phyloP scores from a whole-genome alignment of 2,888 invertebrate genomes.

The Diaphora mendica region DNA sequence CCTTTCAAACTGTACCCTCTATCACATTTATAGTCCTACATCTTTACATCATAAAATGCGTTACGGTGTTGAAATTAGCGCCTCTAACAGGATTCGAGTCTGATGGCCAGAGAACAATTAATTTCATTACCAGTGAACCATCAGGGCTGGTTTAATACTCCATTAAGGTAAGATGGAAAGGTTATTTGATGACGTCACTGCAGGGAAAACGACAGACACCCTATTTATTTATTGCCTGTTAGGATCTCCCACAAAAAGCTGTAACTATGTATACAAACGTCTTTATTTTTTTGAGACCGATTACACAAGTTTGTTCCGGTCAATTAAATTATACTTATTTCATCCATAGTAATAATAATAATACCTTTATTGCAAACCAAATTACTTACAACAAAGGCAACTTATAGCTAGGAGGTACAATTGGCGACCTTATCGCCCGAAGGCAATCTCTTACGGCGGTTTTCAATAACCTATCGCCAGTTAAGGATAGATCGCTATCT shows the following conservation, averaged over 20 bases:
- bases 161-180: slow-evolving; percentile 15
- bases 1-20: slow-evolving; percentile 41
- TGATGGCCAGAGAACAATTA: slow-evolving; percentile 60
- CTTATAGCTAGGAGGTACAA: too few species aligned
- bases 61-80: slow-evolving; percentile 72
- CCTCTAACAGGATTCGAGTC: slow-evolving; percentile 64
- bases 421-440: too few species aligned
- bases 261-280: neutral
- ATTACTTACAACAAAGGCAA: too few species aligned
- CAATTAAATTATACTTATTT: too few species aligned
- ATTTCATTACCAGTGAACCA: slow-evolving; percentile 62
- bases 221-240: neutral
- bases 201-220: neutral
- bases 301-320: neutral
- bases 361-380: too few species aligned
- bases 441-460: too few species aligned
- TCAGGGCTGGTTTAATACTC: slow-evolving; percentile 35
- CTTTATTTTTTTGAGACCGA: neutral
- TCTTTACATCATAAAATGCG: slow-evolving; percentile 69
- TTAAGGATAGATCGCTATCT: too few species aligned
- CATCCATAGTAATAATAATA: too few species aligned
- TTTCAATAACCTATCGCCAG: too few species aligned
- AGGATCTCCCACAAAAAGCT: neutral
- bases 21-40: slow-evolving; percentile 35
- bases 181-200: neutral